A percentile compares a stretch with the other conserved stretches of the same genome.
Conservation (phyloP, 2,888 invertebrate species). For the Alcis repandata region DNA sequence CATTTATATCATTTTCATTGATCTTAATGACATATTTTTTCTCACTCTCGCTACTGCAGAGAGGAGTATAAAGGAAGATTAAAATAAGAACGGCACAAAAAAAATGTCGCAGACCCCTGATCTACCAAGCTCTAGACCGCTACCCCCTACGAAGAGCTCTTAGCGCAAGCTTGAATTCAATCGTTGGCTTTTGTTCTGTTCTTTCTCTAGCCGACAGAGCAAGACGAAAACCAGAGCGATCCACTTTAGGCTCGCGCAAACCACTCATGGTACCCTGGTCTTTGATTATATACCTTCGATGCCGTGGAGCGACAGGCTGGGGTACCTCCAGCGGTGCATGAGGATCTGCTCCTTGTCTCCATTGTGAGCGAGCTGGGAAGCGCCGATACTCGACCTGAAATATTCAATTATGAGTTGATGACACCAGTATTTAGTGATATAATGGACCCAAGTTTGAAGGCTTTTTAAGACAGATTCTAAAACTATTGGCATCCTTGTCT, state of each 20-base stretch:
- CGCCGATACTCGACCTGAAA: conserved; percentile 88
- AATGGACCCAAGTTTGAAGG: too few relatives aligned
- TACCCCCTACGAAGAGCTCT: too few relatives aligned
- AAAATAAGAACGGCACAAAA: neutral
- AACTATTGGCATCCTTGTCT: too few relatives aligned
- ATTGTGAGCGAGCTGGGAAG: conserved; percentile 89
- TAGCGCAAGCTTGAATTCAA: too few relatives aligned
- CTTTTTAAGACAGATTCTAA: too few relatives aligned
- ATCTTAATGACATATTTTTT: neutral
- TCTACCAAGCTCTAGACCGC: too few relatives aligned
- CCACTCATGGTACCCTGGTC: too few relatives aligned
- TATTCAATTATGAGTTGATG: neutral
- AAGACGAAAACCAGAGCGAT: too few relatives aligned
- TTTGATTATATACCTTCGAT: conserved; percentile 89
- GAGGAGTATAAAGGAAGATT: neutral
- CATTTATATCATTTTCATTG: neutral
- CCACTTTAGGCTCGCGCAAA: too few relatives aligned
- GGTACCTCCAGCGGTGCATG: conserved; percentile 98
- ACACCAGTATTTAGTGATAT: too few relatives aligned
- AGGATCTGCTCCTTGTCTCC: conserved; percentile 93
- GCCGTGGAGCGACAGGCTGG: conserved; percentile 97
- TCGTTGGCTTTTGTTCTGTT: too few relatives aligned
- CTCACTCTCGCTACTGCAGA: neutral
- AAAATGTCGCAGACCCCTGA: neutral
- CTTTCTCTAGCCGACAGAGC: too few relatives aligned